phyloP scores from a whole-genome alignment of 2,888 invertebrate species.

The Netelia melanura region DNA sequence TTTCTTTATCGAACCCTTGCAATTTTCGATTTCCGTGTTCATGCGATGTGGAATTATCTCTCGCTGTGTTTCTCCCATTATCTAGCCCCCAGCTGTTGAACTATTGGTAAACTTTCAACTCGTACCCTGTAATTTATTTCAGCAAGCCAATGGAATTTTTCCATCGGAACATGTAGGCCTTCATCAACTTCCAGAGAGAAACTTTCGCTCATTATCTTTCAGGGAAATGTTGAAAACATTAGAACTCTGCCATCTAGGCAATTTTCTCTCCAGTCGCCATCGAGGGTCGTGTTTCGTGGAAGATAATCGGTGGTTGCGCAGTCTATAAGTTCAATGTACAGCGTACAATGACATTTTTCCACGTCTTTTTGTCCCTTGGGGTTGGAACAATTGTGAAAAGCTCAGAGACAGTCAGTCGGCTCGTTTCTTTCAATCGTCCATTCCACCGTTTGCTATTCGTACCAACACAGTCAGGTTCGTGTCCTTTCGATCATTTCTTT shows the following conservation, averaged over 20 bases:
- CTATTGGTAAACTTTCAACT: slow-evolving; percentile 1
- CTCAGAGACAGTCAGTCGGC: neutral
- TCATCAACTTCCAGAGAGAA: neutral
- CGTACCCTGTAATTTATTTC: neutral
- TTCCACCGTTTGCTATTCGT: neutral
- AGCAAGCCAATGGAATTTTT: neutral
- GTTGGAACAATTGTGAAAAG: neutral
- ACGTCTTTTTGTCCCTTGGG: neutral
- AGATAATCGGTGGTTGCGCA: neutral
- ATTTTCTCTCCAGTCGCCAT: neutral
- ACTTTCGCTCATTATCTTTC: neutral
- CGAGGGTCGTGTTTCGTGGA: neutral
- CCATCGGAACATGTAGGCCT: neutral
- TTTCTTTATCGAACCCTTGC: neutral
- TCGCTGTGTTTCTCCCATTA: neutral
- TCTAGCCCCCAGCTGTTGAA: neutral
- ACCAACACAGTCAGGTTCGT: neutral
- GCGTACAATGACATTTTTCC: neutral
- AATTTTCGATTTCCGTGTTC: slow-evolving; percentile 17
- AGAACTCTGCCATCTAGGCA: neutral
- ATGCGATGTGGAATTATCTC: neutral
- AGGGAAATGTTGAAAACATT: neutral
- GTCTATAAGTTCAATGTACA: neutral
- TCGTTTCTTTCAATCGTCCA: no score
- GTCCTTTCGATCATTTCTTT: no score